Evolutionary conservation across 2,113 vertebrate species (phyloP).

Genomic region (Corydoras sp.): DNA sequence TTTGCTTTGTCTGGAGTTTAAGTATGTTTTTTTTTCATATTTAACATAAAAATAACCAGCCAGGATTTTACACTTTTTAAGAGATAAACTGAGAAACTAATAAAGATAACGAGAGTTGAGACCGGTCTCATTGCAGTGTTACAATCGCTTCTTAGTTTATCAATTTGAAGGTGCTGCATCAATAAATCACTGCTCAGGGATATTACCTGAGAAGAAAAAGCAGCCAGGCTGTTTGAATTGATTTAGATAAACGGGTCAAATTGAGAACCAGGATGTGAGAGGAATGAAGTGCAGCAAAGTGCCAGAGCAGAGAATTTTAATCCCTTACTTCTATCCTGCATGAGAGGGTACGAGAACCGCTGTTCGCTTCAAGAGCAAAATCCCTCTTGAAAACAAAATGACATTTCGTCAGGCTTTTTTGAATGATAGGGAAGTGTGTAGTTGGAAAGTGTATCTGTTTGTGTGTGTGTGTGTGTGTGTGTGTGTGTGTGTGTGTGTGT

Average conservation of each 20-base stretch:
- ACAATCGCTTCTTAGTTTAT: conserved; percentile 23
- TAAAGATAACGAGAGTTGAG: conserved; percentile 1
- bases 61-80: not conserved
- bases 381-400: conserved; percentile 35
- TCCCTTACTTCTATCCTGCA: conserved; percentile 22
- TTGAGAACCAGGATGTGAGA: conserved; percentile 23
- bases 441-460: conserved; percentile 4
- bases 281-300: conserved; percentile 18
- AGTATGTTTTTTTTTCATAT: not conserved
- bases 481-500: not conserved
- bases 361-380: conserved; percentile 5
- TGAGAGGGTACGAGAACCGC: not conserved
- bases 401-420: conserved; percentile 2
- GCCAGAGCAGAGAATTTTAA: conserved; percentile 16
- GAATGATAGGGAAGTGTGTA: conserved; percentile 13
- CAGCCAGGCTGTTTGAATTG: conserved; percentile 31
- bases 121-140: not conserved
- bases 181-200: conserved; percentile 35
- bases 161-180: conserved; percentile 32
- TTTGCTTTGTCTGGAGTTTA: too few species aligned
- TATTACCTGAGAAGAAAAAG: conserved; percentile 35
- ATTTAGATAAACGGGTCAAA: conserved; percentile 34
- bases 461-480: not conserved
- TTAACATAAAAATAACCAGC: not conserved
- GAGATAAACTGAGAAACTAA: conserved; percentile 6